Base-by-base conservation (phyloP, 2,113 vertebrate species). In the Otocyon megalotis region DNA sequence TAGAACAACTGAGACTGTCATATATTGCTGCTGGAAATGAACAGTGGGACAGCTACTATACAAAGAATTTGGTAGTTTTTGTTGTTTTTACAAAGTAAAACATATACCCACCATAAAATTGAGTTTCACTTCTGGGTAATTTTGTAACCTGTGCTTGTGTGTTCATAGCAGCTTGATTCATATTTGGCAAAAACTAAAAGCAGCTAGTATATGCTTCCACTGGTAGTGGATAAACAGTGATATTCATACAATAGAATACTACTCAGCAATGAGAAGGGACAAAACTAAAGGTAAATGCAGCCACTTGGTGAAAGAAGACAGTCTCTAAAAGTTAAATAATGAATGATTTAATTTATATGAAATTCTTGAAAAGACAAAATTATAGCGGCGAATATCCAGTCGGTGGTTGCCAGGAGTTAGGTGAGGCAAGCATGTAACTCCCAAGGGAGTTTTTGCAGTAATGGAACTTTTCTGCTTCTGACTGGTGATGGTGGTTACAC, bases 271-370 rank as follows among this genome's bases (percentile, higher is more conserved):
- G 54, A 67, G 93, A 92, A 94, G 14, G 69, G 80, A 35, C 16
- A 67, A 62, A 22, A 22, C 35, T 88, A 58, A 71, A 58, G 48
- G 14, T 26, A 50, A 20, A 6, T 90, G 16, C n/a, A 65, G 19
- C 53, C 54, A 60, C 19, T 83, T 90, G n/a, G 30, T 77, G 8
- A 58, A 95, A 63, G 24, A 74, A 50, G 54, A 43, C 15, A 54
- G 28, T 62, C 62, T 96, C 35, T 43, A 26, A 71, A 79, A 62
- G 30, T 65, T 80, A 16, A 1, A 67, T 74, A 86, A 83, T 19
- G 6, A 43, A 22, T 85, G 32, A 43, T 63, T 90, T 90, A 83
- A 93, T 85, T 96, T 88, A 79, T 24, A 50, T 86, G 72, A 56
- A 63, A 62, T 74, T 94, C 71, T 94, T 28, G 37, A 65, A 80